Percentiles rank a stretch among this genome's conserved stretches.
Evolutionary conservation across 1,140 invertebrate species (phyloP).

Genomic region (Conus ventricosus): DNA sequence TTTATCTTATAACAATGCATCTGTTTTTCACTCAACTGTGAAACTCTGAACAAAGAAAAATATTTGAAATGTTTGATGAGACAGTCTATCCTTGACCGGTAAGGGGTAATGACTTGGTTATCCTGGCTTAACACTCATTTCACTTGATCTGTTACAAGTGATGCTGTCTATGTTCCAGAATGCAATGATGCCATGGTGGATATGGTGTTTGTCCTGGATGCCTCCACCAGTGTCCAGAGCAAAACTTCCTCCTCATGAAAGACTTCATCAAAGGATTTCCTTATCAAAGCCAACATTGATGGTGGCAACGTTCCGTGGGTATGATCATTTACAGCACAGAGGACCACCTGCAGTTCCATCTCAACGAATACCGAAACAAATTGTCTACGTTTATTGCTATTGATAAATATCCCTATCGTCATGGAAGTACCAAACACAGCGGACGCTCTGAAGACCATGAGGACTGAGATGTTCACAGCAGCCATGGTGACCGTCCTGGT

Average conservation of each 20-base stretch:
- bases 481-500: slow-evolving; percentile 56
- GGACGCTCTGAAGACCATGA: slow-evolving; percentile 56
- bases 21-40: too few species aligned
- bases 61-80: too few species aligned
- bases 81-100: too few species aligned
- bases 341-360: slow-evolving; percentile 55
- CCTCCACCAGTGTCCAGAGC: slow-evolving; percentile 53
- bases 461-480: slow-evolving; percentile 52
- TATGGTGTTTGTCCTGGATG: slow-evolving; percentile 64
- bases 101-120: too few species aligned
- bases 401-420: slow-evolving; percentile 54
- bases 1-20: too few species aligned
- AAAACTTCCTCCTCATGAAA: slow-evolving; percentile 46
- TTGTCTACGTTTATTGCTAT: slow-evolving; percentile 52
- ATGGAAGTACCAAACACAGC: slow-evolving; percentile 67
- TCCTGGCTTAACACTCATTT: too few species aligned
- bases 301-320: slow-evolving; percentile 46
- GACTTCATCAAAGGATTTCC: slow-evolving; percentile 49
- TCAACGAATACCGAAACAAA: slow-evolving; percentile 54
- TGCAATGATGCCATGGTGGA: slow-evolving; percentile 52
- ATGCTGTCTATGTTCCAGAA: slow-evolving; percentile 37
- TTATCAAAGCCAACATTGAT: slow-evolving; percentile 47
- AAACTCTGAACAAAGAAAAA: too few species aligned
- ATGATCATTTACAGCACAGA: slow-evolving; percentile 45
- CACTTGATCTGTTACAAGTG: too few species aligned